These are phyloP conservation scores for Chondrosia reniformis DNA, from an alignment of 37 sponge, comb jelly and placozoan genomes.

Conservation along the genomic window DNA sequence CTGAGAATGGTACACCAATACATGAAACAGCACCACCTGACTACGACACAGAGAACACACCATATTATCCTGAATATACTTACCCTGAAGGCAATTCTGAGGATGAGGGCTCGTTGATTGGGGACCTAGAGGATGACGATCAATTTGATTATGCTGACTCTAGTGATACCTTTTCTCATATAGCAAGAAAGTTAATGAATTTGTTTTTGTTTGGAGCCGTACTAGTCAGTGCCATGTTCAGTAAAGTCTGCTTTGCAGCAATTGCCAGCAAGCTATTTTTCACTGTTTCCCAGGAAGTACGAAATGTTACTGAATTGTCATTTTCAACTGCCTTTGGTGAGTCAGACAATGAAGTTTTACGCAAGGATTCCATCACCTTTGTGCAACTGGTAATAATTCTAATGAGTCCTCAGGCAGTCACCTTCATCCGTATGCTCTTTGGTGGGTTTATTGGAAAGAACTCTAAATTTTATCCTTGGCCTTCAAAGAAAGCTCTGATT, in stretches of 20 bases:
- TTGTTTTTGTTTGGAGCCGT: constrained; percentile 30
- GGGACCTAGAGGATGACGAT: neutral
- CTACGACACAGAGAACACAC: too few species aligned
- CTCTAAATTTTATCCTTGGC: constrained; percentile 66
- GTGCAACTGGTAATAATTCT: constrained; percentile 57
- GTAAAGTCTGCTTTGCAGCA: constrained; percentile 61
- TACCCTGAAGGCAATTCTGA: too few species aligned
- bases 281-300: neutral
- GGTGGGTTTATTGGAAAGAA: constrained; percentile 68
- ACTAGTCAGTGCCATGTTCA: constrained; percentile 38
- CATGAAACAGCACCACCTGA: too few species aligned
- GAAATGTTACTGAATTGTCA: neutral
- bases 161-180: too few species aligned
- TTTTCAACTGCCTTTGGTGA: too few species aligned
- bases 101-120: too few species aligned
- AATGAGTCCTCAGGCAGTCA: constrained; percentile 58
- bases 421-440: constrained; percentile 45
- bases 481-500: constrained; percentile 34
- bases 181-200: constrained; percentile 20
- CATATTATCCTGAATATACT: too few species aligned
- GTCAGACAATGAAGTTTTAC: neutral
- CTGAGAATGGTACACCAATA: too few species aligned
- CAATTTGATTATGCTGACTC: neutral
- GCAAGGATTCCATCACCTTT: neutral
- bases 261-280: constrained; percentile 23